Percentiles rank a stretch among this genome's conserved stretches.
phyloP scores from a whole-genome alignment of 2,797 vertebrate genomes.

The Thripadectes ignobilis region DNA sequence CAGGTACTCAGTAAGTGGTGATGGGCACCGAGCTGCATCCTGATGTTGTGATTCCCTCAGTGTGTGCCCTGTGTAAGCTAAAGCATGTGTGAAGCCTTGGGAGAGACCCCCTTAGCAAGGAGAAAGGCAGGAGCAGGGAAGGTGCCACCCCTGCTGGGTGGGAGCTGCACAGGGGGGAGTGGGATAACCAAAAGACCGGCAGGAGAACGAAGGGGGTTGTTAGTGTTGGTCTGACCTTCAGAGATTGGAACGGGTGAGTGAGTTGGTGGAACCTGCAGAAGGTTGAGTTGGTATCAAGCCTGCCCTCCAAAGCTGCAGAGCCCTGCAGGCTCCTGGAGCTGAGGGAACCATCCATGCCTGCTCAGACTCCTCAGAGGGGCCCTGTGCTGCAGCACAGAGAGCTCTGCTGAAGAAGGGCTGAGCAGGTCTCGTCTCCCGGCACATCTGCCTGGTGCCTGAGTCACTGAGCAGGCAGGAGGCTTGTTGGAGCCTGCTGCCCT shows the following conservation, averaged over 20 bases:
- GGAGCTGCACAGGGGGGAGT: neutral
- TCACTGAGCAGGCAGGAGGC: neutral
- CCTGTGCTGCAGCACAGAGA: neutral
- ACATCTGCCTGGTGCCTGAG: constrained; percentile 1
- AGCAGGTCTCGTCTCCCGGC: neutral
- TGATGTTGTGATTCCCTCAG: neutral
- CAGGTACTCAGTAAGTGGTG: accelerated
- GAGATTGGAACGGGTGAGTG: neutral
- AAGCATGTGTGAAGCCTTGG: accelerated
- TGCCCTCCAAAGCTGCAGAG: neutral
- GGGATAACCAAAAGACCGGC: neutral
- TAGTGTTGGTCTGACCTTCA: neutral
- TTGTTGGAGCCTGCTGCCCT: constrained; percentile 65
- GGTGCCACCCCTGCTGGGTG: neutral
- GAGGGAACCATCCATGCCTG: neutral
- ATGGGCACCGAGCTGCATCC: neutral
- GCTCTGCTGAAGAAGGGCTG: neutral
- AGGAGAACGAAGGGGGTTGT: accelerated
- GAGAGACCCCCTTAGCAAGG: accelerated
- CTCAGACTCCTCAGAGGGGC: neutral
- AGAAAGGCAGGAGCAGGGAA: neutral
- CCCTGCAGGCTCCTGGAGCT: neutral
- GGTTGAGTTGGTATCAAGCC: accelerated
- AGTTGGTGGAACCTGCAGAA: neutral
- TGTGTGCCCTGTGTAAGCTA: neutral